A percentile compares a stretch with the other conserved stretches of the same genome.
Evolutionary conservation across 2,888 invertebrate species (phyloP).

Genomic region (Diarsia dahlii): DNA sequence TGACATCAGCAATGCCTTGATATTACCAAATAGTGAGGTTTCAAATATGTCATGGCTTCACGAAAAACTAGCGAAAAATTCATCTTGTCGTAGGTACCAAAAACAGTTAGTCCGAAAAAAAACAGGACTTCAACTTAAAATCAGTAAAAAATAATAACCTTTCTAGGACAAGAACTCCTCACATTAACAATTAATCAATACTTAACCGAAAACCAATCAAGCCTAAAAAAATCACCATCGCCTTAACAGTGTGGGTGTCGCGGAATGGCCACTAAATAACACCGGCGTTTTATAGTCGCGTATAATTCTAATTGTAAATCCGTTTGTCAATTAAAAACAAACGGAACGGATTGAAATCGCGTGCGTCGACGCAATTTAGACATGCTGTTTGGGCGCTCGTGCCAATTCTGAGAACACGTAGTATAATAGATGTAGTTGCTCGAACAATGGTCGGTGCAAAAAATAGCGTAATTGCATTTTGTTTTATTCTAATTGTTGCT

Average conservation of each 20-base stretch:
- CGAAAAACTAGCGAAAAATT: neutral
- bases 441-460: conserved; percentile 53
- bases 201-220: conserved; percentile 40
- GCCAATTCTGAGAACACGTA: conserved; percentile 69
- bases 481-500: conserved; percentile 51
- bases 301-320: conserved; percentile 72
- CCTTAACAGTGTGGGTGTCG: conserved; percentile 73
- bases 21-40: neutral
- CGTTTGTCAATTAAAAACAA: conserved; percentile 75
- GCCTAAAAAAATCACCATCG: conserved; percentile 37
- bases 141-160: conserved; percentile 10
- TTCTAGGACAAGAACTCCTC: conserved; percentile 24
- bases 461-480: conserved; percentile 61
- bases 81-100: neutral
- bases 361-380: conserved; percentile 65
- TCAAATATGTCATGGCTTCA: neutral
- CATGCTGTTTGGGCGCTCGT: conserved; percentile 62
- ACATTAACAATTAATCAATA: conserved; percentile 39
- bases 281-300: conserved; percentile 58
- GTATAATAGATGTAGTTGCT: conserved; percentile 50
- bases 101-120: neutral
- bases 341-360: conserved; percentile 74
- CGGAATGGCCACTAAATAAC: conserved; percentile 68
- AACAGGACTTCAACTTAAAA: neutral
- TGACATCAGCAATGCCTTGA: neutral